Evolutionary conservation across 2,888 invertebrate genomes (phyloP).

Genomic region (Pristionchus fissidentatus): DNA sequence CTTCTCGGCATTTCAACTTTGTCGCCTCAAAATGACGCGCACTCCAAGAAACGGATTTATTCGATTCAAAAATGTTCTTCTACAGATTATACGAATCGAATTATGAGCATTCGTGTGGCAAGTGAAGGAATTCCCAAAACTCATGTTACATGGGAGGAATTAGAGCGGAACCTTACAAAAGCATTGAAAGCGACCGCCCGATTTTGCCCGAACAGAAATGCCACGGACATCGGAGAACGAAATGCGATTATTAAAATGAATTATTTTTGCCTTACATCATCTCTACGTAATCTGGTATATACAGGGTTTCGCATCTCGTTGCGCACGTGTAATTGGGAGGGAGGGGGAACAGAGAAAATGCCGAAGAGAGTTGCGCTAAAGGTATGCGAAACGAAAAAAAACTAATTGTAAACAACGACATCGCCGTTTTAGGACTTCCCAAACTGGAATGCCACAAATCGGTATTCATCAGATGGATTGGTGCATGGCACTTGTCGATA

Average conservation of each 20-base stretch:
- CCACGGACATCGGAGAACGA: background rate
- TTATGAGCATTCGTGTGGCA: background rate
- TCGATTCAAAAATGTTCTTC: too few relatives aligned
- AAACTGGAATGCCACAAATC: too few relatives aligned
- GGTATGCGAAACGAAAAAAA: too few relatives aligned
- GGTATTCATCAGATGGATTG: slow-evolving; percentile 5
- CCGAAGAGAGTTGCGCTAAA: background rate
- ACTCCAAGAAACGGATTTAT: too few relatives aligned
- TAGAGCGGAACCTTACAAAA: background rate
- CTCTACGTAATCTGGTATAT: background rate
- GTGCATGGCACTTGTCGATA: background rate
- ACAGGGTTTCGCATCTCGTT: background rate
- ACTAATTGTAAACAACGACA: too few relatives aligned
- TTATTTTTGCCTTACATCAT: background rate
- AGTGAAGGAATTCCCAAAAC: background rate
- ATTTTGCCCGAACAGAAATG: background rate
- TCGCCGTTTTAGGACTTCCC: too few relatives aligned
- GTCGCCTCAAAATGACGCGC: too few relatives aligned
- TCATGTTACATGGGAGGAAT: slow-evolving; percentile 6
- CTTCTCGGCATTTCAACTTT: too few relatives aligned
- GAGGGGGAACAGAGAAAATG: background rate
- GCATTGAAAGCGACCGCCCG: background rate
- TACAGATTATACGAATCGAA: too few relatives aligned
- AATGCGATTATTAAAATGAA: background rate
- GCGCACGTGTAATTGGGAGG: background rate